These are phyloP conservation scores for Ibidorhyncha struthersii DNA, from an alignment of 2,113 vertebrate genomes.

Conservation along the genomic window DNA sequence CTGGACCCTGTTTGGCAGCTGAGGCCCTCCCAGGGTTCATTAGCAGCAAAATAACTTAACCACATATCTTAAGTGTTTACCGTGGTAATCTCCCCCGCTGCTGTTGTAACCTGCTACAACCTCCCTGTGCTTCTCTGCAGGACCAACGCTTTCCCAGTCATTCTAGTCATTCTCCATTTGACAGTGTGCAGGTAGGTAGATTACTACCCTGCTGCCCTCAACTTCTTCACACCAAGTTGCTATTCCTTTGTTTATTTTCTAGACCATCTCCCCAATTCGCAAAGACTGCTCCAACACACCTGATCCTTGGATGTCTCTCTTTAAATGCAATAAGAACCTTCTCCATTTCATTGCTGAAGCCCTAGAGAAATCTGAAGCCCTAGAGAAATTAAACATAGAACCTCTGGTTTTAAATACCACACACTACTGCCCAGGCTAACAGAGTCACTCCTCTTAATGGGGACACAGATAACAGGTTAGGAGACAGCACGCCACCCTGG, in stretches of 20 bases:
- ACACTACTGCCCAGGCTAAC: neutral
- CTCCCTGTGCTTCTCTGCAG: neutral
- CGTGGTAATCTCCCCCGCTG: neutral
- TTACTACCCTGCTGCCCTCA: neutral
- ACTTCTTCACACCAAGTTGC: neutral
- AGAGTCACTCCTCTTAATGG: neutral
- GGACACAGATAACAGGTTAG: neutral
- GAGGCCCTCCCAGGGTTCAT: neutral
- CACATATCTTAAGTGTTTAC: neutral
- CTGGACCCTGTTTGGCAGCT: neutral
- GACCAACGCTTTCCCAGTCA: neutral
- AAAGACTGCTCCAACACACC: neutral
- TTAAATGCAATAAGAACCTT: neutral
- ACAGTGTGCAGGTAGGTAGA: neutral
- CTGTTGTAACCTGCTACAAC: neutral
- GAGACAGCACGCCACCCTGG: neutral
- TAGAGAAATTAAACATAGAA: neutral
- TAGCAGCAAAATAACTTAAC: neutral
- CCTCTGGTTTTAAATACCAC: neutral
- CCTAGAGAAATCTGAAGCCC: neutral
- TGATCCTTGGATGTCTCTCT: neutral
- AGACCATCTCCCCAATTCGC: neutral
- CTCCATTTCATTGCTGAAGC: neutral
- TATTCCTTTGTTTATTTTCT: neutral
- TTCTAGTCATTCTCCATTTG: neutral